A percentile compares a stretch with the other conserved stretches of the same genome.
Evolutionary conservation across 2,888 invertebrate genomes (phyloP).

Genomic region (Petrolisthes manimaculis): DNA sequence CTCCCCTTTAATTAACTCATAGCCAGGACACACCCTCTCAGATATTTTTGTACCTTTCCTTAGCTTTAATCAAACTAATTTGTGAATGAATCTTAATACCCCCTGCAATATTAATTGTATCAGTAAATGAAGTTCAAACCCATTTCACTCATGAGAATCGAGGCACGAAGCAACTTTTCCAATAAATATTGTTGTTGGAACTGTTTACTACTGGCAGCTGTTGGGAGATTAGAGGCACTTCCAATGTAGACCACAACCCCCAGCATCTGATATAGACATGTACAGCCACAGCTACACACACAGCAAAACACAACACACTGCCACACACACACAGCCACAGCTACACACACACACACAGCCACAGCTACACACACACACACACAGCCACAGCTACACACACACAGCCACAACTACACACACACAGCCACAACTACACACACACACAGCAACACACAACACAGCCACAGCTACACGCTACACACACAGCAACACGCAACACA

Average conservation of each 20-base stretch:
- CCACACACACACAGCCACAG: too few relatives aligned
- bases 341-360: too few relatives aligned
- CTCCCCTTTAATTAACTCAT: neutral
- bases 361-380: too few relatives aligned
- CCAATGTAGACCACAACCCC: neutral
- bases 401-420: too few relatives aligned
- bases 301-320: too few relatives aligned
- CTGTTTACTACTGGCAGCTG: neutral
- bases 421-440: too few relatives aligned
- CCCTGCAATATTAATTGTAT: neutral
- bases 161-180: neutral
- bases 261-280: too few relatives aligned
- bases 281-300: too few relatives aligned
- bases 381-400: too few relatives aligned
- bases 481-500: too few relatives aligned
- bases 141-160: neutral
- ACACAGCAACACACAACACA: too few relatives aligned
- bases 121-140: conserved; percentile 5
- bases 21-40: neutral
- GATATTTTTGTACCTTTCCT: conserved; percentile 14
- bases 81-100: neutral
- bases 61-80: conserved; percentile 26
- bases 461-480: too few relatives aligned
- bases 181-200: neutral
- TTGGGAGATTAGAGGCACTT: neutral